These are phyloP conservation scores for Rhinolophus ferrumequinum DNA, from an alignment of 2,113 vertebrate genomes.

Conservation along the genomic window DNA sequence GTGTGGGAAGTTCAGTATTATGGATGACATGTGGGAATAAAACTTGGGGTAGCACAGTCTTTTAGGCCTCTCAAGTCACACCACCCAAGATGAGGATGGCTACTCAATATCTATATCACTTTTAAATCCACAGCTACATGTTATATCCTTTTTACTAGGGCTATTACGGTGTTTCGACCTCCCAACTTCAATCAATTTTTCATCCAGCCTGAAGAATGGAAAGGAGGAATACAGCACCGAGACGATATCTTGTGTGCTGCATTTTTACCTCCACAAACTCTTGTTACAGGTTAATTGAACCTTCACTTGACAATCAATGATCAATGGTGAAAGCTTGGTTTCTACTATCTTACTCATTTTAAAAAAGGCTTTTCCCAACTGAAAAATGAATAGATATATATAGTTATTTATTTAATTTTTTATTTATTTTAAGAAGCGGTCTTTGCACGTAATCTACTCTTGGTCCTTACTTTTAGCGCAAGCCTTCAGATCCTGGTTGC, in stretches of 20 bases:
- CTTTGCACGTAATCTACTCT: background rate
- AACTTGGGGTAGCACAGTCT: background rate
- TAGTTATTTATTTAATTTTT: no score
- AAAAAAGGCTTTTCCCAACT: background rate
- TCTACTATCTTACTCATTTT: background rate
- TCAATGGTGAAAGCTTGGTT: background rate
- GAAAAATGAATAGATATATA: background rate
- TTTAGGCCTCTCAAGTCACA: background rate
- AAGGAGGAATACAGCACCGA: slow-evolving; percentile 82
- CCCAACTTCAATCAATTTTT: slow-evolving; percentile 84
- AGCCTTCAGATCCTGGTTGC: background rate
- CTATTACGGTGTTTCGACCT: slow-evolving; percentile 87
- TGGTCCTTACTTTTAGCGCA: background rate
- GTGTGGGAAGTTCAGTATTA: background rate
- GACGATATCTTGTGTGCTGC: slow-evolving; percentile 82
- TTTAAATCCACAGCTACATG: slow-evolving; percentile 23
- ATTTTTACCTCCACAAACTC: slow-evolving; percentile 85
- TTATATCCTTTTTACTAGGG: slow-evolving; percentile 81
- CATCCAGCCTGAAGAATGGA: slow-evolving; percentile 87
- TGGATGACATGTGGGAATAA: background rate
- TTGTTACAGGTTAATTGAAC: slow-evolving; percentile 83
- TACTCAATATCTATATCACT: background rate
- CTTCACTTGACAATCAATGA: background rate
- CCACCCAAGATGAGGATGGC: background rate
- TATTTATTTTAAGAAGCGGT: background rate